These are phyloP conservation scores for Aspidiotus rigidus DNA, from an alignment of 2,888 invertebrate species.

Conservation along the genomic window DNA sequence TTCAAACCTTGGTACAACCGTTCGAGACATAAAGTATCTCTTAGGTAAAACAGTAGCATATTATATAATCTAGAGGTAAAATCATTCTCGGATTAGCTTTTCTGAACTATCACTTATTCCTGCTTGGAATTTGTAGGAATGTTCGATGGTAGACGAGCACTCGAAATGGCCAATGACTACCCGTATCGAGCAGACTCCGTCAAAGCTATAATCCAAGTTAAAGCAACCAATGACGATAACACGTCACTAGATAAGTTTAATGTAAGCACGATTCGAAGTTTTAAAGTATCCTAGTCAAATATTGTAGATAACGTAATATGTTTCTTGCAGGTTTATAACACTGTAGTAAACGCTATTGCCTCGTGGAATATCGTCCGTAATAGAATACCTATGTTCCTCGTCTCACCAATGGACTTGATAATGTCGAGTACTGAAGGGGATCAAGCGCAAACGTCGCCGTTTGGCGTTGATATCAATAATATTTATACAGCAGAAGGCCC, in stretches of 20 bases:
- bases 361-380: slow-evolving; percentile 19
- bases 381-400: slow-evolving; percentile 18
- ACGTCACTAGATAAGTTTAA: slow-evolving; percentile 18
- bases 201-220: slow-evolving; percentile 17
- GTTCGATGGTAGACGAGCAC: slow-evolving; percentile 16
- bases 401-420: slow-evolving; percentile 3
- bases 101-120: not conserved
- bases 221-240: slow-evolving; percentile 5
- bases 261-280: not conserved
- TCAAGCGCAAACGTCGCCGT: not conserved
- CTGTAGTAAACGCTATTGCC: slow-evolving; percentile 17
- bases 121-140: slow-evolving; percentile 11
- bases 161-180: slow-evolving; percentile 21
- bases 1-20: slow-evolving; percentile 10
- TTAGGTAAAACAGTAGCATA: slow-evolving; percentile 8
- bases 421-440: too few relatives aligned
- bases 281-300: not conserved
- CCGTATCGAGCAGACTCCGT: slow-evolving; percentile 18
- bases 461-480: slow-evolving; percentile 20
- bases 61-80: not conserved
- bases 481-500: slow-evolving; percentile 20
- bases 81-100: not conserved
- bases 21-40: slow-evolving; percentile 25
- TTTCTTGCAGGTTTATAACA: slow-evolving; percentile 14
- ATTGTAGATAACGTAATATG: not conserved